A percentile compares a stretch with the other conserved stretches of the same genome.
These are phyloP conservation scores for Sebastes steindachneri DNA, from an alignment of 2,797 vertebrate genomes.

Conservation along the genomic window DNA sequence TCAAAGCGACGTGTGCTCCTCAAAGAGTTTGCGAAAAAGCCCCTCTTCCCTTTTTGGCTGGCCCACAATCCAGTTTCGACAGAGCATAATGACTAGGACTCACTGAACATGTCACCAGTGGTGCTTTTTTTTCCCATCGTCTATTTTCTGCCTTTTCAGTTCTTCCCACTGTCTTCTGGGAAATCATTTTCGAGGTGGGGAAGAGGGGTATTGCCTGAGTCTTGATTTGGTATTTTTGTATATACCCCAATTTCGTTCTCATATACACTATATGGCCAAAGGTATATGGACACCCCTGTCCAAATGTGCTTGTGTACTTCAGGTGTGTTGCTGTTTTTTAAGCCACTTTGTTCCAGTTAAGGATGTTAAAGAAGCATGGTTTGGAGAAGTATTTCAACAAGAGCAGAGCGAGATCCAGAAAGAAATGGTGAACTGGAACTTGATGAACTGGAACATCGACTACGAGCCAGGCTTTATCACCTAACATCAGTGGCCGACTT, in stretches of 20 bases:
- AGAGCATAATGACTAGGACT: slow-evolving; percentile 73
- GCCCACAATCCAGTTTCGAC: slow-evolving; percentile 66
- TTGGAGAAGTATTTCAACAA: not conserved
- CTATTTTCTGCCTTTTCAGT: slow-evolving; percentile 64
- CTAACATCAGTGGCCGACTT: not conserved
- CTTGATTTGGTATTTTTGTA: slow-evolving; percentile 43
- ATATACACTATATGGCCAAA: slow-evolving; percentile 12
- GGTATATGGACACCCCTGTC: not conserved
- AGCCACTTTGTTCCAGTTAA: slow-evolving; percentile 1
- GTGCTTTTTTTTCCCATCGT: slow-evolving; percentile 23
- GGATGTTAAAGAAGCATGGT: not conserved
- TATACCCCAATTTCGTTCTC: slow-evolving; percentile 43
- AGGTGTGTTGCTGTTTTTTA: not conserved
- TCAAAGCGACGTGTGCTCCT: slow-evolving; percentile 68
- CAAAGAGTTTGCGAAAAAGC: slow-evolving; percentile 60
- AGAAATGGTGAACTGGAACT: not conserved
- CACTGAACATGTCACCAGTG: slow-evolving; percentile 55
- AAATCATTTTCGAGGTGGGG: slow-evolving; percentile 62
- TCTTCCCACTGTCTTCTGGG: slow-evolving; percentile 65
- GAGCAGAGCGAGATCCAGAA: not conserved
- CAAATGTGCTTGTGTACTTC: not conserved
- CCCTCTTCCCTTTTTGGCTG: slow-evolving; percentile 55
- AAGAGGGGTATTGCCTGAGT: slow-evolving; percentile 32
- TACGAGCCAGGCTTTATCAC: not conserved
- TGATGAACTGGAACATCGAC: not conserved